Base-by-base conservation (phyloP, 2,888 invertebrate species). In the Automeris io region DNA sequence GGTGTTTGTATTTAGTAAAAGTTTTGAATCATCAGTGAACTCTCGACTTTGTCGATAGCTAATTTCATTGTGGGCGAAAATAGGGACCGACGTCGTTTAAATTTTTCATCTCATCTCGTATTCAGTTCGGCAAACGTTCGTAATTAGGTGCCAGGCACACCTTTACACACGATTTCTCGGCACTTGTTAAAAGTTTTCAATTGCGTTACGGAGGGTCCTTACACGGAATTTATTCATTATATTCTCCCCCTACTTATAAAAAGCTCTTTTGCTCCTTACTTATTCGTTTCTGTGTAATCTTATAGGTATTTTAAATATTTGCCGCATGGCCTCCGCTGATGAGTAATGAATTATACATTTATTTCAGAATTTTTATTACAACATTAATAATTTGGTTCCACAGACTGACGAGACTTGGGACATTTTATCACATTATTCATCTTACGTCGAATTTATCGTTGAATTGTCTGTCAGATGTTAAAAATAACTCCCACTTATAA, bases 151-250 rank as follows among this genome's bases (percentile, higher is more conserved):
- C 70, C 69, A 61, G 67, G 64, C 70, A 76, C 74, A 85, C 85
- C 83, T 86, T 85, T 74, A 79, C 86, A 83, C 81, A 77, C 83
- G 85, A 82, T 83, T 85, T 82, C 80, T 70, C 74, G 72, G 74
- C 82, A 83, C 85, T 86, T 83, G 85, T 85, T 83, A 83, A 85
- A 86, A 85, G 81, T 85, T 86, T 85, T 85, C 86, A 85, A 86
- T 86, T 85, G 83, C 83, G 77, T 85, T 83, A 85, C 64, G 72
- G 71, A 69, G 72, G 71, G 67, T 61, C 73, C 74, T 77, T 71
- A 81, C 73, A 71, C 71, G 70, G 79, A 85, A 85, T 85, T 86
- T 86, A 86, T 86, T 86, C 85, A 82, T 85, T 83, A 82, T 78
- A 75, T 75, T 78, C 75, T 67, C 63, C 72, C 65, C 61, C 70